These are phyloP conservation scores for Xylota segnis DNA, from an alignment of 2,888 invertebrate genomes.

Conservation along the genomic window DNA sequence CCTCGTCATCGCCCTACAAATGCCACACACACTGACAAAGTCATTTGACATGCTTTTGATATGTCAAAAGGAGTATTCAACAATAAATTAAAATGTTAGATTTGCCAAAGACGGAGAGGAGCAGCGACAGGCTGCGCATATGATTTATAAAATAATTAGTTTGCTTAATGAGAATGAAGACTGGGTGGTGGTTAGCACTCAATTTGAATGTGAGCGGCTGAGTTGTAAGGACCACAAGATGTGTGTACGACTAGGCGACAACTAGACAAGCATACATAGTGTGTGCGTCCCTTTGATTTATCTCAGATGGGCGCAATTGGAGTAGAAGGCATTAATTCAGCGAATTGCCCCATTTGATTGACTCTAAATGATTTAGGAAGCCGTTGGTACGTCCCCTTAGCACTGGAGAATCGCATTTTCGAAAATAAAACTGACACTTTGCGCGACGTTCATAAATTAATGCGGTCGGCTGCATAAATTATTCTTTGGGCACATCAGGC, in stretches of 20 bases:
- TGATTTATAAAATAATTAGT: conserved; percentile 79
- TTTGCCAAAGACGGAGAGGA: conserved; percentile 39
- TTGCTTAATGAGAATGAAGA: conserved; percentile 77
- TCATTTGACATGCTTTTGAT: conserved; percentile 75
- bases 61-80: conserved; percentile 70
- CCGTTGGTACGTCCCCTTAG: conserved; percentile 30
- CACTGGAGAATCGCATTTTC: conserved; percentile 52
- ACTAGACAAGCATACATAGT: conserved; percentile 38
- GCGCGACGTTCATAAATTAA: conserved; percentile 71
- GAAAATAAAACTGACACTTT: conserved; percentile 73
- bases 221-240: conserved; percentile 49
- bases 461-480: conserved; percentile 69
- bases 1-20: conserved; percentile 20
- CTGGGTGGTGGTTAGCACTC: conserved; percentile 72
- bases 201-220: conserved; percentile 67
- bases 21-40: conserved; percentile 48
- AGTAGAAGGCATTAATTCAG: conserved; percentile 68
- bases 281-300: conserved; percentile 57
- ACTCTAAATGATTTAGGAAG: conserved; percentile 73
- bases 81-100: conserved; percentile 76
- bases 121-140: conserved; percentile 44
- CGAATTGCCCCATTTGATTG: conserved; percentile 74
- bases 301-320: conserved; percentile 62
- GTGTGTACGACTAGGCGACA: conserved; percentile 69
- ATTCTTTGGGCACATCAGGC: conserved; percentile 50